phyloP scores from a whole-genome alignment of 2,888 invertebrate genomes.

The Lasioglossum leucozonium region DNA sequence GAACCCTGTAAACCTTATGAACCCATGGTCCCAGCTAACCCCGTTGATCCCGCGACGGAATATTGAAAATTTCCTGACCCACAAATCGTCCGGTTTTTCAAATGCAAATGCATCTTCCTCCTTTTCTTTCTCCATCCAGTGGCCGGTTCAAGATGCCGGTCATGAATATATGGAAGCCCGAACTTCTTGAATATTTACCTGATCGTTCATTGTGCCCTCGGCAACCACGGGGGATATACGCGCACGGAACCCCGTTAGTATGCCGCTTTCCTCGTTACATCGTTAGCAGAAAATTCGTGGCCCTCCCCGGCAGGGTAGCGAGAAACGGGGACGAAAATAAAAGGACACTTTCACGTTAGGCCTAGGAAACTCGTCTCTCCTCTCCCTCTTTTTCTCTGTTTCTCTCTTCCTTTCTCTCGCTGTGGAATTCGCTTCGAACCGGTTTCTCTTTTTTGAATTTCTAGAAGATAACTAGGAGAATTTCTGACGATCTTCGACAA shows the following conservation, averaged over 20 bases:
- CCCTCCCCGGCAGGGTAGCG: neutral
- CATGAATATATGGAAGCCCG: constrained; percentile 65
- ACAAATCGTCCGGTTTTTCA: constrained; percentile 53
- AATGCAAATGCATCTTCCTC: constrained; percentile 60
- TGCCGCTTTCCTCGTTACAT: constrained; percentile 47
- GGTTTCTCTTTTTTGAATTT: constrained; percentile 21
- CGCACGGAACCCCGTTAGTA: constrained; percentile 47
- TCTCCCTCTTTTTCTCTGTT: neutral
- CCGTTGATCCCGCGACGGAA: neutral
- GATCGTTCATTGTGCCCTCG: constrained; percentile 39
- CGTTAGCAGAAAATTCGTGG: constrained; percentile 34
- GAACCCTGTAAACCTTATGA: neutral
- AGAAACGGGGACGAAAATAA: neutral
- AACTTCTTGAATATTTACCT: constrained; percentile 57
- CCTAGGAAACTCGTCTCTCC: neutral
- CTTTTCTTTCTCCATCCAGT: constrained; percentile 14
- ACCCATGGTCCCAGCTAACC: neutral
- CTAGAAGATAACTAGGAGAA: constrained; percentile 18
- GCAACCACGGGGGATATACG: neutral
- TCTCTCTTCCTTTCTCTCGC: neutral
- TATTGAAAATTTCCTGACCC: constrained; percentile 48
- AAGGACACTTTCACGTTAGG: constrained; percentile 16
- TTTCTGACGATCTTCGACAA: neutral
- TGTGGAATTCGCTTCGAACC: constrained; percentile 8
- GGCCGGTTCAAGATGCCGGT: constrained; percentile 33